These are phyloP conservation scores for Belgica antarctica DNA, from an alignment of 2,888 invertebrate genomes.

Conservation along the genomic window DNA sequence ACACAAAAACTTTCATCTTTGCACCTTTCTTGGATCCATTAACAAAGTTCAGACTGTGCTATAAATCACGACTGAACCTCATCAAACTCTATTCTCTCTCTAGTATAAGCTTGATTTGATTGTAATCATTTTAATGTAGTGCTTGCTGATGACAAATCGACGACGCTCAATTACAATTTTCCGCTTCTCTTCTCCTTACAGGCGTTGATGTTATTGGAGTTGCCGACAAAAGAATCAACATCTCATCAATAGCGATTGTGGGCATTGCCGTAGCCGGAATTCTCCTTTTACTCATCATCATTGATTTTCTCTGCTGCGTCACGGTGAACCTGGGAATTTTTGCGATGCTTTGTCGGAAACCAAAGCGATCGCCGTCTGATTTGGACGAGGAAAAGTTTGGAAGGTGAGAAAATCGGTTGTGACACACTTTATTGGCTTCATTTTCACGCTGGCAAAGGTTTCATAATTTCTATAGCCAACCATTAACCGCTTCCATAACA, in stretches of 20 bases:
- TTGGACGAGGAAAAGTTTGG: conserved; percentile 80
- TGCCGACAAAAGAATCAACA: not conserved
- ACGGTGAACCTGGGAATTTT: conserved; percentile 64
- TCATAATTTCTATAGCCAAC: not conserved
- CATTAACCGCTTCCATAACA: not conserved
- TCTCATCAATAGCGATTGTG: conserved; percentile 67
- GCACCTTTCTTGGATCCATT: not conserved
- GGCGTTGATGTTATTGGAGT: conserved; percentile 22
- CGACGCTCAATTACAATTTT: too few species aligned
- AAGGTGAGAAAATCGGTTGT: too few species aligned
- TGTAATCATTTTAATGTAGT: not conserved
- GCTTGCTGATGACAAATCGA: not conserved
- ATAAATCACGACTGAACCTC: not conserved
- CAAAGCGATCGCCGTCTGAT: conserved; percentile 55
- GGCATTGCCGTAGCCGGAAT: conserved; percentile 82
- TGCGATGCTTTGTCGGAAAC: conserved; percentile 64
- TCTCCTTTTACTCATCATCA: conserved; percentile 73
- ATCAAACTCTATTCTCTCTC: not conserved
- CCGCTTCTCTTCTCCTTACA: too few species aligned
- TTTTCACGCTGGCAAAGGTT: too few species aligned
- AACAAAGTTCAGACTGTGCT: not conserved
- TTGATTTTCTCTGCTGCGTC: conserved; percentile 81
- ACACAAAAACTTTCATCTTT: not conserved
- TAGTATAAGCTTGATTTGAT: not conserved
- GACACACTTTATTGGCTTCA: conserved; percentile 45